These are phyloP conservation scores for Epinotia demarniana DNA, from an alignment of 2,888 invertebrate species.

Conservation along the genomic window DNA sequence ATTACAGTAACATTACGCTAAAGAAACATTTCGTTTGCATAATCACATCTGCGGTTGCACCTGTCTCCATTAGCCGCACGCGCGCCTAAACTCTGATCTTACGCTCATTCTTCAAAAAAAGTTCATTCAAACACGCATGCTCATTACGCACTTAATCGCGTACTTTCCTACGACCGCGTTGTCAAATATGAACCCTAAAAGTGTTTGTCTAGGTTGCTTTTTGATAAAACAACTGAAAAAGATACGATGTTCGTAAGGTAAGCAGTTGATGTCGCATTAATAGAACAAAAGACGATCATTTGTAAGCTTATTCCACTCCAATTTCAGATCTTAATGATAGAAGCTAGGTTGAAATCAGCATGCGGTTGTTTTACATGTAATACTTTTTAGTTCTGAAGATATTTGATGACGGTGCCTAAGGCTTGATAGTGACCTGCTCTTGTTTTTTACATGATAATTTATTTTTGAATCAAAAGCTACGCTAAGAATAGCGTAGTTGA, in stretches of 20 bases:
- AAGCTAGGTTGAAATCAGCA: conserved; percentile 1
- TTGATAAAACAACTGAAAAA: not conserved
- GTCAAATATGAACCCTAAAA: not conserved
- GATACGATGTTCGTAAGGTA: not conserved
- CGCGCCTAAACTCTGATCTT: conserved; percentile 35
- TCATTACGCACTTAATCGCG: not conserved
- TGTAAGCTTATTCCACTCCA: not conserved
- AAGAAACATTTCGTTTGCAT: conserved; percentile 43
- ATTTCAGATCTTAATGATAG: not conserved
- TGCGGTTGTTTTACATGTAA: not conserved
- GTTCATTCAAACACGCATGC: conserved; percentile 10
- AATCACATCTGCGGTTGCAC: conserved; percentile 40
- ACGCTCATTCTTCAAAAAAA: conserved; percentile 36
- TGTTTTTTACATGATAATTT: conserved; percentile 13
- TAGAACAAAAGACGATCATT: conserved; percentile 17
- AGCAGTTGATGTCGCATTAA: conserved; percentile 7
- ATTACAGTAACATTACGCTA: conserved; percentile 36
- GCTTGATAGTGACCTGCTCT: conserved; percentile 24
- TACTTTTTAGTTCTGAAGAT: conserved; percentile 11
- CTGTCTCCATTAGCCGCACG: conserved; percentile 39
- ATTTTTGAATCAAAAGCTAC: conserved; percentile 5
- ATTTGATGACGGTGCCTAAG: conserved; percentile 16
- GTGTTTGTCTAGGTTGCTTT: not conserved
- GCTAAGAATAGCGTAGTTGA: conserved; percentile 5
- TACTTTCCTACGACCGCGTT: not conserved